Evolutionary conservation across 2,113 vertebrate genomes (phyloP).

Genomic region (Hemibagrus wyckioides): DNA sequence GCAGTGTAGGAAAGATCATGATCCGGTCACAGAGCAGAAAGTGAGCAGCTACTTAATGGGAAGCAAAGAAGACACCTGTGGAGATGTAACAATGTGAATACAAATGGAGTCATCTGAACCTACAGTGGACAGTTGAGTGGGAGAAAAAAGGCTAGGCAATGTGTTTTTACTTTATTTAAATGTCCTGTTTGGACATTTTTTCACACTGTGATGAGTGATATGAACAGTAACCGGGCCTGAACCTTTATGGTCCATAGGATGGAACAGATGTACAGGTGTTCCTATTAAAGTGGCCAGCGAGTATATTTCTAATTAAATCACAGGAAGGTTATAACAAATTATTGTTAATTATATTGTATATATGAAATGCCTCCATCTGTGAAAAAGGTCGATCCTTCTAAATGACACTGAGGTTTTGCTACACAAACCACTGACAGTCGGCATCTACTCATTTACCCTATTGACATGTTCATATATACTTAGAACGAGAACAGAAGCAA

Average conservation of each 20-base stretch:
- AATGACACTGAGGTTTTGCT: background rate
- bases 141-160: too few relatives aligned
- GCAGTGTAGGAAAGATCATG: background rate
- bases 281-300: background rate
- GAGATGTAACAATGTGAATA: background rate
- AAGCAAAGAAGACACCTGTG: background rate
- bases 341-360: background rate
- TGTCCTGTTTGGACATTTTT: too few relatives aligned
- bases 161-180: too few relatives aligned
- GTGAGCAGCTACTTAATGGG: background rate
- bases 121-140: too few relatives aligned
- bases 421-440: background rate
- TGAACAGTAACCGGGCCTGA: too few relatives aligned
- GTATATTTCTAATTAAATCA: background rate
- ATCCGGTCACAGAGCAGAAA: background rate
- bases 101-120: background rate
- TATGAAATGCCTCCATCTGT: background rate
- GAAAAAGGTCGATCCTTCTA: background rate
- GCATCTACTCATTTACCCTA: background rate
- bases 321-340: background rate
- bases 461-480: background rate
- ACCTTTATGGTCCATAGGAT: background rate
- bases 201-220: too few relatives aligned
- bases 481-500: background rate
- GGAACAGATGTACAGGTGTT: background rate